Percentiles rank a stretch among this genome's conserved stretches.
Conservation (phyloP, 2,888 invertebrate genomes). For the Lordiphosa andalusiaca region DNA sequence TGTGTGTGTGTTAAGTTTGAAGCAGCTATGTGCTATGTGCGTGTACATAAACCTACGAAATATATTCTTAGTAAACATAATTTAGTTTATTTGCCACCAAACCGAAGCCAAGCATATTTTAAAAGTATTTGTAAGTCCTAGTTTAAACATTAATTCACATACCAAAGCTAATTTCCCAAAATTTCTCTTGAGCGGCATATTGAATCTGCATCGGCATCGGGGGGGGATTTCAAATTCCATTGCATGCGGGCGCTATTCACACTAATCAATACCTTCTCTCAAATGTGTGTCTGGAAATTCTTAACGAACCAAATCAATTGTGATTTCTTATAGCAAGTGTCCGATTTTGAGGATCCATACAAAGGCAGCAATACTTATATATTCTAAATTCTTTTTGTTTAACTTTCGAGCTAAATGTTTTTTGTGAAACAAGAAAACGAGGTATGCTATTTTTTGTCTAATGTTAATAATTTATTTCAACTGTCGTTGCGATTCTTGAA, state of each 20-base stretch:
- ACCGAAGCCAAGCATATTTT: too few relatives aligned
- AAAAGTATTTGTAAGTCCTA: too few relatives aligned
- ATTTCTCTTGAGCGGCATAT: slow-evolving; percentile 20
- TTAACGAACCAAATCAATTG: slow-evolving; percentile 33
- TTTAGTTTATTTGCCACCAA: too few relatives aligned
- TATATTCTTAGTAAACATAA: too few relatives aligned
- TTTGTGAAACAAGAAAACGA: slow-evolving; percentile 51
- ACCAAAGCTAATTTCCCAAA: background rate
- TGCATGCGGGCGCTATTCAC: too few relatives aligned
- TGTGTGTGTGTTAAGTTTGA: slow-evolving; percentile 67
- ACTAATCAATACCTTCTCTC: background rate
- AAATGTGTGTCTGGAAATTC: slow-evolving; percentile 50
- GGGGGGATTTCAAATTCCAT: slow-evolving; percentile 10
- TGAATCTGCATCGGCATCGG: slow-evolving; percentile 2
- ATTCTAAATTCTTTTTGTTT: slow-evolving; percentile 83
- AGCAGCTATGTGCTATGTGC: slow-evolving; percentile 57
- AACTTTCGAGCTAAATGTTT: slow-evolving; percentile 64
- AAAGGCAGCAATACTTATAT: slow-evolving; percentile 92
- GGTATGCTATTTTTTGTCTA: slow-evolving; percentile 53
- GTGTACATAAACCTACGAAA: too few relatives aligned
- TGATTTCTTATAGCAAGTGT: slow-evolving; percentile 84
- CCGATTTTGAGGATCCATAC: slow-evolving; percentile 86
- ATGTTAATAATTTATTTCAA: slow-evolving; percentile 60
- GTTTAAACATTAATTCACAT: too few relatives aligned
- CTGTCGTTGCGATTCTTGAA: slow-evolving; percentile 52